These are phyloP conservation scores for Coendou prehensilis DNA, from an alignment of 2,797 vertebrate genomes.

Conservation along the genomic window DNA sequence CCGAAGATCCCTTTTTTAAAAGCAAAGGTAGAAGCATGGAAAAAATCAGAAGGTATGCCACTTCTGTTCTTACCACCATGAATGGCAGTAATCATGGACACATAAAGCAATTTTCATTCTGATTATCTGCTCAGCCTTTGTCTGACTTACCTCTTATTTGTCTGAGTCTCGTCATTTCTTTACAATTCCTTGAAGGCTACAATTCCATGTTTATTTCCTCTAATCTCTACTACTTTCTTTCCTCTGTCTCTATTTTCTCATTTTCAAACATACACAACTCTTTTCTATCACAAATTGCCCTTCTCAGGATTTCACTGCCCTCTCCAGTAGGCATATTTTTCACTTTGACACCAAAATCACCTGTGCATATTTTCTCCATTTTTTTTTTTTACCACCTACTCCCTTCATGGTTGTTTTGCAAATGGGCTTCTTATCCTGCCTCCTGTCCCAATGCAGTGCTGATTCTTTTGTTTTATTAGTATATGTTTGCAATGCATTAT, in stretches of 20 bases:
- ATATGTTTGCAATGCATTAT: not conserved
- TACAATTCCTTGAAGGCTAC: not conserved
- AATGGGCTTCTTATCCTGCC: not conserved
- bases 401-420: conserved; percentile 37
- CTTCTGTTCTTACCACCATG: not conserved
- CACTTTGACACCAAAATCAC: not conserved
- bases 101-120: not conserved
- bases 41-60: not conserved
- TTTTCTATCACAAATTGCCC: not conserved
- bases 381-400: not conserved
- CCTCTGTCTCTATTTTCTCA: not conserved
- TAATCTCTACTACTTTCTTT: not conserved
- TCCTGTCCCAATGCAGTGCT: not conserved
- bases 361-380: not conserved
- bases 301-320: not conserved
- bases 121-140: not conserved
- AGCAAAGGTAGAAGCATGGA: not conserved
- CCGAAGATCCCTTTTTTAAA: not conserved
- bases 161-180: not conserved
- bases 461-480: not conserved
- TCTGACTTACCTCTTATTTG: not conserved
- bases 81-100: not conserved
- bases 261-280: not conserved
- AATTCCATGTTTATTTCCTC: not conserved
- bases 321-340: not conserved